Evolutionary conservation across 1,140 invertebrate species (phyloP).

Genomic region (Aricia agestis): DNA sequence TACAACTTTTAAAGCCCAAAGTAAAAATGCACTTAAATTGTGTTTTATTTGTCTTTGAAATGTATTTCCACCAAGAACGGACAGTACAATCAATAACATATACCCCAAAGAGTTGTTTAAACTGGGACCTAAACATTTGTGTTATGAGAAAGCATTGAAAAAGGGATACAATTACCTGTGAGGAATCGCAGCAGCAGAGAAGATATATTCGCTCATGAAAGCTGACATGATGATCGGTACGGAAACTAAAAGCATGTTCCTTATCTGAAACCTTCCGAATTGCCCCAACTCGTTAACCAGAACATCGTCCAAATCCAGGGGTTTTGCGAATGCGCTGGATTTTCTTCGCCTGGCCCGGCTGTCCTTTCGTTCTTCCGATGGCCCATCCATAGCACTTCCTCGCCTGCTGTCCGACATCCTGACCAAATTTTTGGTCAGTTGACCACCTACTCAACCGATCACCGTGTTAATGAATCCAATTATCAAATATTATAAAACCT

Average conservation of each 20-base stretch:
- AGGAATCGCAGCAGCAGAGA: slow-evolving; percentile 53
- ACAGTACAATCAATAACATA: too few relatives aligned
- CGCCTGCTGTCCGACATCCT: not conserved
- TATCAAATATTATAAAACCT: not conserved
- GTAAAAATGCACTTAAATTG: too few relatives aligned
- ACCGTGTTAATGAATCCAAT: not conserved
- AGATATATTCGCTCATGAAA: slow-evolving; percentile 58
- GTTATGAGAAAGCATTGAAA: too few relatives aligned
- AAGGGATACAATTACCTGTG: slow-evolving; percentile 39
- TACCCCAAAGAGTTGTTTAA: too few relatives aligned
- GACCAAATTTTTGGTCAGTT: not conserved
- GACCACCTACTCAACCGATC: not conserved
- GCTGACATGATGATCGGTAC: slow-evolving; percentile 52
- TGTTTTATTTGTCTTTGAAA: too few relatives aligned
- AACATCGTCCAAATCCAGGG: slow-evolving; percentile 49
- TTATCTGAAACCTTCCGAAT: slow-evolving; percentile 50
- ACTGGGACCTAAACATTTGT: too few relatives aligned
- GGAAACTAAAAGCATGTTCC: slow-evolving; percentile 44
- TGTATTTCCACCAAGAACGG: too few relatives aligned
- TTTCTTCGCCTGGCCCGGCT: not conserved
- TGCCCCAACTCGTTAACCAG: slow-evolving; percentile 55
- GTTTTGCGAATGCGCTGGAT: slow-evolving; percentile 23
- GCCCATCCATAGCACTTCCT: not conserved
- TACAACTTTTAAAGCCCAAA: too few relatives aligned
- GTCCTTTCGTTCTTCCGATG: slow-evolving; percentile 12